phyloP scores from a whole-genome alignment of 1,140 invertebrate genomes.

The Ridgeia piscesae region DNA sequence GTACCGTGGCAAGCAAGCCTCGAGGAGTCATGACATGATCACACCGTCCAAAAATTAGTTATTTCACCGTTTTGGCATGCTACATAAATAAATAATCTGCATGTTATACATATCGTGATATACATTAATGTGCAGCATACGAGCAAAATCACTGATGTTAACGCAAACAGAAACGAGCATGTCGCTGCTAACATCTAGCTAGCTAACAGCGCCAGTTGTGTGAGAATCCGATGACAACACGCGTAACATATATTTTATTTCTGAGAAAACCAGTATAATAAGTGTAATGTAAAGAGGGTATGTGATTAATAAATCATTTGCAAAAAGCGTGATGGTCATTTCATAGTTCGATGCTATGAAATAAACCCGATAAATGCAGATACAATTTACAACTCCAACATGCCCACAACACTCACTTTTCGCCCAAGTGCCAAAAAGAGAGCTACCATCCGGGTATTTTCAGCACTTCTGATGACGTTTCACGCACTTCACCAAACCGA shows the following conservation, averaged over 20 bases:
- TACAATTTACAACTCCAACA: not conserved
- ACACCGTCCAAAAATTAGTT: not conserved
- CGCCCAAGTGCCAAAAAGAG: conserved; percentile 3
- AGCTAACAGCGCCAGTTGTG: not conserved
- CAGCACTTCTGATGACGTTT: not conserved
- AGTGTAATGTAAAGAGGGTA: not conserved
- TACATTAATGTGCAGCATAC: not conserved
- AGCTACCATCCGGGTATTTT: not conserved
- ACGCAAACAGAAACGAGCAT: not conserved
- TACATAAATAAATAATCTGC: not conserved
- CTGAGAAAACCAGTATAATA: not conserved
- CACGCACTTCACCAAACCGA: not conserved
- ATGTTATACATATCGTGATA: not conserved
- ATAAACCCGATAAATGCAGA: not conserved
- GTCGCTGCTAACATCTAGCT: not conserved
- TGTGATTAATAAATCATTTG: not conserved
- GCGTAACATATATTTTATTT: not conserved
- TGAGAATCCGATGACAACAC: not conserved
- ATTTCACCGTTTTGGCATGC: not conserved
- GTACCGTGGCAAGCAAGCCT: not conserved
- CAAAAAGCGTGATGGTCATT: not conserved
- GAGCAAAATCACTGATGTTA: not conserved
- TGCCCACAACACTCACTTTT: not conserved
- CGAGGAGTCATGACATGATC: not conserved
- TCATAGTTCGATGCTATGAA: not conserved